Conservation (phyloP, 1,140 invertebrate species). For the Phortica variegata region DNA sequence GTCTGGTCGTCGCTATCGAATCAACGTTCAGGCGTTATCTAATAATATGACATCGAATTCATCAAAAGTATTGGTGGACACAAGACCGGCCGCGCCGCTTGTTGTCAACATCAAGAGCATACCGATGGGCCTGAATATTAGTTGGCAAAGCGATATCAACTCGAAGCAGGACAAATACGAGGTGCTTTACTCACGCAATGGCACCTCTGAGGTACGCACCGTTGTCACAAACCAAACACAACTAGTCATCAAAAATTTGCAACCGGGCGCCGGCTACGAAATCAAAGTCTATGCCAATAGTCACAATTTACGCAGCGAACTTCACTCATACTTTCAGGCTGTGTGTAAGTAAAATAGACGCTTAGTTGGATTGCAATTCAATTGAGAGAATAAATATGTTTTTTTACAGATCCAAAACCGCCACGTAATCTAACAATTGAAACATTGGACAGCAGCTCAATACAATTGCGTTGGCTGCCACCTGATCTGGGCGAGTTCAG, state of each 20-base stretch:
- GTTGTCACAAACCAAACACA: slow-evolving; percentile 71
- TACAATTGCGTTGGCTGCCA: slow-evolving; percentile 76
- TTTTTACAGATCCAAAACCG: slow-evolving; percentile 73
- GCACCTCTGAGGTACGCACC: slow-evolving; percentile 66
- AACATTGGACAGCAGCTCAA: slow-evolving; percentile 76
- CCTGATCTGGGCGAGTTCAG: slow-evolving; percentile 74
- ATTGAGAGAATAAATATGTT: background rate
- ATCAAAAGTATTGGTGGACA: slow-evolving; percentile 70
- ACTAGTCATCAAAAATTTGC: slow-evolving; percentile 72
- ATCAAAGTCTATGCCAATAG: slow-evolving; percentile 87
- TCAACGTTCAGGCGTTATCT: slow-evolving; percentile 79
- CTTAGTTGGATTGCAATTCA: background rate
- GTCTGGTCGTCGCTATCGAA: slow-evolving; percentile 85
- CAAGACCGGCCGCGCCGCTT: slow-evolving; percentile 81
- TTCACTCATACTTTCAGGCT: slow-evolving; percentile 83
- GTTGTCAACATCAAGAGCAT: slow-evolving; percentile 79
- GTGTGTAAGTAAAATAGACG: slow-evolving; percentile 70
- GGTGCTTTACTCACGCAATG: slow-evolving; percentile 79
- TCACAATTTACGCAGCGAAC: slow-evolving; percentile 80
- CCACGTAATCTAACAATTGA: slow-evolving; percentile 77
- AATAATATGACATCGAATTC: slow-evolving; percentile 79
- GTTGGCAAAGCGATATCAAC: slow-evolving; percentile 90
- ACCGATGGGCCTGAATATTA: slow-evolving; percentile 76
- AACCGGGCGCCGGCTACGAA: slow-evolving; percentile 84
- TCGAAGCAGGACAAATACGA: slow-evolving; percentile 87